Evolutionary conservation across 2,113 vertebrate genomes (phyloP).

Genomic region (Sebastes fasciatus): DNA sequence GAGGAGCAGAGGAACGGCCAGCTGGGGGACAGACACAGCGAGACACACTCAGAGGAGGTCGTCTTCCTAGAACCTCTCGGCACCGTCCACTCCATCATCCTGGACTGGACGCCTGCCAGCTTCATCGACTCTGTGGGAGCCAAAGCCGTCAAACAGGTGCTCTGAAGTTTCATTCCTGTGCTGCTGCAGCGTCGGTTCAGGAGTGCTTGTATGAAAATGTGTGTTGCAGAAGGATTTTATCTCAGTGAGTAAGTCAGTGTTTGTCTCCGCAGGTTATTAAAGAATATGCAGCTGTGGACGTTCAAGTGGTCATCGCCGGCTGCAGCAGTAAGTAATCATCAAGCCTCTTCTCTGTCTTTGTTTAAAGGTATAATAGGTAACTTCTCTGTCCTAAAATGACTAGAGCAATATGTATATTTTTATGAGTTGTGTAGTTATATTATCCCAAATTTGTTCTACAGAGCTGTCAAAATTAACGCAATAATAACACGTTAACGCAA

Average conservation of each 20-base stretch:
- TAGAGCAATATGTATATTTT: background rate
- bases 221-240: background rate
- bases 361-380: background rate
- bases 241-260: background rate
- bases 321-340: slow-evolving; percentile 87
- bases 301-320: slow-evolving; percentile 88
- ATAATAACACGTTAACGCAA: too few species aligned
- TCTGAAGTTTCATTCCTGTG: background rate
- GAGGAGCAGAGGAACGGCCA: slow-evolving; percentile 82
- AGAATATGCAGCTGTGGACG: slow-evolving; percentile 88
- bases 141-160: slow-evolving; percentile 90
- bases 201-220: background rate
- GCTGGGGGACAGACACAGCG: slow-evolving; percentile 61
- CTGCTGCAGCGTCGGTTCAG: background rate
- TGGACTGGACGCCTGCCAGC: slow-evolving; percentile 92
- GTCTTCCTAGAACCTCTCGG: slow-evolving; percentile 83
- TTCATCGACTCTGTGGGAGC: slow-evolving; percentile 96
- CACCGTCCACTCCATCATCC: slow-evolving; percentile 87
- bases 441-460: too few species aligned
- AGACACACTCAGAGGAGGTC: slow-evolving; percentile 79
- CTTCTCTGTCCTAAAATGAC: background rate
- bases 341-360: background rate
- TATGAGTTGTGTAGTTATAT: background rate
- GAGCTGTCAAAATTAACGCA: too few species aligned
- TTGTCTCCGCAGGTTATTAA: slow-evolving; percentile 89